phyloP scores from a whole-genome alignment of 2,888 invertebrate species.

The Drosophila affinis region DNA sequence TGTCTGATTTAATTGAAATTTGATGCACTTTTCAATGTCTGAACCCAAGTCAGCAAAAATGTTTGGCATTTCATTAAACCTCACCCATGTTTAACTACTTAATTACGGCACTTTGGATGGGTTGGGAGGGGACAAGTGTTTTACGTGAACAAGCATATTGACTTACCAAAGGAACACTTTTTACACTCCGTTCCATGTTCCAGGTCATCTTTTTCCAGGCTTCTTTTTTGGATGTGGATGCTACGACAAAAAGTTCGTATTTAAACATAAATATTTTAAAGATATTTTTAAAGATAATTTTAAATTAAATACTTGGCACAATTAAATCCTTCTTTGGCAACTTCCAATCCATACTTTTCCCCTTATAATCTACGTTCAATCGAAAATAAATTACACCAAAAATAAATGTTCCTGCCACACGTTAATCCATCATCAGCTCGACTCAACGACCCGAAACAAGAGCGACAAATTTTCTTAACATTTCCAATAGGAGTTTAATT shows the following conservation, averaged over 20 bases:
- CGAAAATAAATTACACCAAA: not conserved
- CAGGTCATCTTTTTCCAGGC: not conserved
- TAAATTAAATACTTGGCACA: too few relatives aligned
- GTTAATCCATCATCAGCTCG: too few relatives aligned
- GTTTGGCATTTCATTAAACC: slow-evolving; percentile 28
- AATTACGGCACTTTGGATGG: slow-evolving; percentile 35
- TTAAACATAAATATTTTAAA: too few relatives aligned
- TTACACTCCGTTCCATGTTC: not conserved
- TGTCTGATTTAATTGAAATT: slow-evolving; percentile 73
- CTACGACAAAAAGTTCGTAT: not conserved
- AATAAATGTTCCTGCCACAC: not conserved
- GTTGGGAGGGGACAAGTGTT: slow-evolving; percentile 16
- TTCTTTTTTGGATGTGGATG: not conserved
- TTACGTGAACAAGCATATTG: not conserved
- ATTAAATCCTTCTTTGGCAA: too few relatives aligned
- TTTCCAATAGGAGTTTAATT: not conserved
- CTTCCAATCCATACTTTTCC: too few relatives aligned
- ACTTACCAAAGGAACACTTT: not conserved
- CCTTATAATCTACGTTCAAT: not conserved
- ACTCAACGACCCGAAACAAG: too few relatives aligned
- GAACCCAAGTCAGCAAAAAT: slow-evolving; percentile 42
- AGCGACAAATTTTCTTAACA: too few relatives aligned
- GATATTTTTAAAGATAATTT: not conserved
- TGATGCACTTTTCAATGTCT: slow-evolving; percentile 63
- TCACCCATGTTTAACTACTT: slow-evolving; percentile 42